A percentile compares a stretch with the other conserved stretches of the same genome.
Conservation (phyloP, 2,797 vertebrate genomes). For the Sparidentex hasta region DNA sequence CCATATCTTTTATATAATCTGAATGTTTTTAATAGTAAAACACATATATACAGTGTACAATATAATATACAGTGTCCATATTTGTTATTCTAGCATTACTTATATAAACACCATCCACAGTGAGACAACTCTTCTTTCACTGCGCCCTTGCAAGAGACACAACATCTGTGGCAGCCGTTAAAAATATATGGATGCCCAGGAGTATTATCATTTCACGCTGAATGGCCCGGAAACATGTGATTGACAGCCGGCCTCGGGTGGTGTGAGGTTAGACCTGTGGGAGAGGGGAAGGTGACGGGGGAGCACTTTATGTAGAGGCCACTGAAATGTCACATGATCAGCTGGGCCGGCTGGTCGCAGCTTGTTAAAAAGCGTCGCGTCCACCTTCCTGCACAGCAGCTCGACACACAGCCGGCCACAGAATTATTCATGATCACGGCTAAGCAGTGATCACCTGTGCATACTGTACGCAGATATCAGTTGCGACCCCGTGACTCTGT, state of each 20-base stretch:
- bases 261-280: slow-evolving; percentile 40
- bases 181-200: slow-evolving; percentile 37
- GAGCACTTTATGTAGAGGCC: slow-evolving; percentile 18
- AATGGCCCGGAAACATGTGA: slow-evolving; percentile 54
- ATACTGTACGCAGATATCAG: slow-evolving; percentile 5
- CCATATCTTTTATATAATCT: no score
- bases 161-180: slow-evolving; percentile 46
- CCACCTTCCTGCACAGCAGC: slow-evolving; percentile 9
- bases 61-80: no score
- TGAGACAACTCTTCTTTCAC: slow-evolving; percentile 21
- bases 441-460: slow-evolving; percentile 36
- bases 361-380: slow-evolving; percentile 8
- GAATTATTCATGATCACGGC: slow-evolving; percentile 47
- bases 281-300: slow-evolving; percentile 37
- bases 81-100: no score
- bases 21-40: no score
- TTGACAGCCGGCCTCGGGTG: slow-evolving; percentile 54
- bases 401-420: neutral
- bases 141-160: slow-evolving; percentile 33
- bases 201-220: slow-evolving; percentile 51
- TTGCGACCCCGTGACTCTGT: slow-evolving; percentile 1
- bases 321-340: slow-evolving; percentile 50
- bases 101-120: neutral
- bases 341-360: slow-evolving; percentile 24
- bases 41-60: no score